These are phyloP conservation scores for Todiramphus saurophagus DNA, from an alignment of 2,113 vertebrate genomes.

Conservation along the genomic window DNA sequence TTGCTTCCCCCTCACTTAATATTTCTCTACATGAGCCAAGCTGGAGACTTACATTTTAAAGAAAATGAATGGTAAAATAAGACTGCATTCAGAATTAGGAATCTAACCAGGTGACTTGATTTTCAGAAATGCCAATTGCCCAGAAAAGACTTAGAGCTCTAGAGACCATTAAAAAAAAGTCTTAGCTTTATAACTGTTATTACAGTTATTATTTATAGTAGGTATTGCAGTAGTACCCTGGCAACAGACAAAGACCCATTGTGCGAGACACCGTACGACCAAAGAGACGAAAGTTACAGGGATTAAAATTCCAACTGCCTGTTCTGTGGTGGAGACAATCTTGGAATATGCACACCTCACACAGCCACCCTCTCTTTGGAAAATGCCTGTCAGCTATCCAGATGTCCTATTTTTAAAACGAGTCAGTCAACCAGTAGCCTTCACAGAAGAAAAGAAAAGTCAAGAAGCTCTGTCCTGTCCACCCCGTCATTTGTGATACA, in stretches of 20 bases:
- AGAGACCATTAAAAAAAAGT: background rate
- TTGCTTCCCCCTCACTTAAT: slow-evolving; percentile 32
- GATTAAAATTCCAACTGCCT: slow-evolving; percentile 39
- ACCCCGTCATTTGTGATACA: background rate
- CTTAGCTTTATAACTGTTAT: slow-evolving; percentile 37
- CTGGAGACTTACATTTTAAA: slow-evolving; percentile 39
- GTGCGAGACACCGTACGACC: background rate
- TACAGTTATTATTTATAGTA: slow-evolving; percentile 49
- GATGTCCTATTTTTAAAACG: background rate
- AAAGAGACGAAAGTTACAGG: background rate
- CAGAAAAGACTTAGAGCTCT: slow-evolving; percentile 31
- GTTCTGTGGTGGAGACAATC: background rate
- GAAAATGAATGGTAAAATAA: slow-evolving; percentile 51
- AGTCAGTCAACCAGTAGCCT: background rate
- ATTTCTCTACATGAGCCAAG: slow-evolving; percentile 44
- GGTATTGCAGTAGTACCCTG: background rate
- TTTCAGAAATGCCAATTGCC: slow-evolving; percentile 40
- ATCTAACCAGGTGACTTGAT: slow-evolving; percentile 20
- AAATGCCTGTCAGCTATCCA: background rate
- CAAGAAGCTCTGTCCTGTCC: background rate
- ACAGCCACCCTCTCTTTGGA: background rate
- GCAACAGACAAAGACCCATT: background rate
- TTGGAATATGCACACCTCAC: background rate
- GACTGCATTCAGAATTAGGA: slow-evolving; percentile 16
- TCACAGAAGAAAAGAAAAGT: background rate